Base-by-base conservation (phyloP, 2,113 vertebrate species). In the Tringa solitaria region DNA sequence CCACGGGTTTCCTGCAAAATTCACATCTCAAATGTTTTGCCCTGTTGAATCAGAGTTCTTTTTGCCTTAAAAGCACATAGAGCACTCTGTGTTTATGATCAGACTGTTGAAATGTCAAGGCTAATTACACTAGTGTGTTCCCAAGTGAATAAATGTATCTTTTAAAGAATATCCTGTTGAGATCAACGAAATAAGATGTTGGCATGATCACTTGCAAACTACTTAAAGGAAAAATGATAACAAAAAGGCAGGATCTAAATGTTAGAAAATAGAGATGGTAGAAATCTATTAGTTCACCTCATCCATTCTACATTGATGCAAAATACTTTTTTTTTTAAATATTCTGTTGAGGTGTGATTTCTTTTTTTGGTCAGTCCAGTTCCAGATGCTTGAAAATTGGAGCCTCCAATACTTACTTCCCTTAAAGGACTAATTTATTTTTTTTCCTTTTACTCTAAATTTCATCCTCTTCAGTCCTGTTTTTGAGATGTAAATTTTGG, bases 51-150 rank as follows among this genome's bases (percentile, higher is more conserved):
- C 39, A 53, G 85, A 80, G 79, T 61, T 91, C 83, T 95, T 95
- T 96, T 93, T 96, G 60, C 96, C 96, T 93, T 97, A 97, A 97
- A 97, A 97, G 96, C 95, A 82, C 96, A 97, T 94, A 68, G 64
- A 96, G 23, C 33, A 19, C 73, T 89, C 85, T 84, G 56, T 97
- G 95, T 96, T 95, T 96, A 84, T 12, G 64, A 95, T 90, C 53
- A 75, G 83, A 21, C 92, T 84, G 83, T 93, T 9, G 61, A 96
- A 96, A 96, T 94, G 96, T 96, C 96, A 96, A 84, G 76, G 53
- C 80, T 96, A 87, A 95, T 97, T 95, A 96, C 51, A 35, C 65
- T 72, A 30, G 51, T 41, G 68, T 63, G 76, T 48, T 97, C 95
- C 90, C 96, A 78, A 93, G 92, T 41, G 95, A 90, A 89, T 92